Percentiles rank a stretch among this genome's conserved stretches.
phyloP scores from a whole-genome alignment of 2,113 vertebrate genomes.

The Poeciliopsis retropinna region DNA sequence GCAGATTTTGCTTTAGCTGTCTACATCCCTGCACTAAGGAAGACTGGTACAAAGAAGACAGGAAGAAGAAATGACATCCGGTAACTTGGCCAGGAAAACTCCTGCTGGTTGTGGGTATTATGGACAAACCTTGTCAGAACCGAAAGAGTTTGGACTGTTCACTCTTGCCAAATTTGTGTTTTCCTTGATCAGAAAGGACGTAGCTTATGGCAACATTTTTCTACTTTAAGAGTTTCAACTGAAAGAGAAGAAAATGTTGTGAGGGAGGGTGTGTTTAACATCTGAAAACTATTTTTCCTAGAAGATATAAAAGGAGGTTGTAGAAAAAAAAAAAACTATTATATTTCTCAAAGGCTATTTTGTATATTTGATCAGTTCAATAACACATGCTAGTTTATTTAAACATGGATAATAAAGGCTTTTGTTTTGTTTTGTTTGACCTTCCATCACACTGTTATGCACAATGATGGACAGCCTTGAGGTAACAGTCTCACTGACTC shows the following conservation, averaged over 20 bases:
- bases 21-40: constrained; percentile 26
- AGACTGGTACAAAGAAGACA: neutral
- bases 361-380: constrained; percentile 1
- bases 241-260: neutral
- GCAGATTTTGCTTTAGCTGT: constrained; percentile 41
- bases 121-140: neutral
- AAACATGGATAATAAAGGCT: constrained; percentile 1
- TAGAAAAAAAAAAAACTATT: neutral
- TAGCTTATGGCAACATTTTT: neutral
- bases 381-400: constrained; percentile 4
- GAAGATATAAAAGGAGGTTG: neutral
- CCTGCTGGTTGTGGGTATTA: neutral
- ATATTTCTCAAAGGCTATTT: constrained; percentile 9
- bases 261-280: neutral
- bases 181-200: neutral
- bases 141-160: neutral
- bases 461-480: constrained; percentile 9
- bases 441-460: neutral
- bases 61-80: neutral
- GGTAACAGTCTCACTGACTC: constrained; percentile 9
- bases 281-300: constrained; percentile 12
- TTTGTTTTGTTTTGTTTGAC: neutral
- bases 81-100: neutral
- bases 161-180: neutral
- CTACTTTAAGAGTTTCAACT: neutral